Base-by-base conservation (phyloP, 2,797 vertebrate species). In the Semotilus atromaculatus region DNA sequence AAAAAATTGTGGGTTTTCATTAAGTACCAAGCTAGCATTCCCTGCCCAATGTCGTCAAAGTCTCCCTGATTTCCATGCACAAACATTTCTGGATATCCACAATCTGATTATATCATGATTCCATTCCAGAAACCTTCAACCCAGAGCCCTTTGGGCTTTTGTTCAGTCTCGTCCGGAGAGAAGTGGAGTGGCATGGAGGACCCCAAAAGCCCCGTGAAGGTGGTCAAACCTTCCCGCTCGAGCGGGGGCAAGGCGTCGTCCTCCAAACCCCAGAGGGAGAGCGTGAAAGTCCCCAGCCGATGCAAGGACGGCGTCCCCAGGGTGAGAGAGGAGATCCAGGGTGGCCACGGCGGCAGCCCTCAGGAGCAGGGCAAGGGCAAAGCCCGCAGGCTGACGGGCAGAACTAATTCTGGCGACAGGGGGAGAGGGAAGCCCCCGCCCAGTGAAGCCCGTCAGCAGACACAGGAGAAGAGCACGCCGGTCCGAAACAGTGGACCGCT, bases 321-420 rank as follows among this genome's bases (percentile, higher is more conserved):
- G 14, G 76, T 84, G 7, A 92, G 90, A 79, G 93, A 94, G 73
- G 94, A 92, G 51, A 36, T 83, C 62, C 92, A 90, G 84, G 89
- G 88, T 4, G 81, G 82, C 82, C 89, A 90, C 0, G 83, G 62
- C 4, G 92, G 94, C 60, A 81, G 76, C 80, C 89, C 93, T 45
- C 93, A 93, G 91, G 95, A 96, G 80, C 93, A 91, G 89, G 94
- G 92, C 81, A 93, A 90, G 91, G 93, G 91, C 38, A 94, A 94
- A 86, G 64, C 93, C 16, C 86, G 93, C 81, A 92, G 93, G 83
- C 83, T 94, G 77, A 93, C 91, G 0, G 95, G 94, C 48, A 94
- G 94, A 82, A 92, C 91, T 0, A 92, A 92, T 81, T 94, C 94
- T 16, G 93, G 90, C 48, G 94, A 95, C 76, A 87, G 93, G 77